Evolutionary conservation across 1,140 invertebrate genomes (phyloP), one percentile per base, ranked within the genome.

Genomic region (Orussus abietinus): DNA sequence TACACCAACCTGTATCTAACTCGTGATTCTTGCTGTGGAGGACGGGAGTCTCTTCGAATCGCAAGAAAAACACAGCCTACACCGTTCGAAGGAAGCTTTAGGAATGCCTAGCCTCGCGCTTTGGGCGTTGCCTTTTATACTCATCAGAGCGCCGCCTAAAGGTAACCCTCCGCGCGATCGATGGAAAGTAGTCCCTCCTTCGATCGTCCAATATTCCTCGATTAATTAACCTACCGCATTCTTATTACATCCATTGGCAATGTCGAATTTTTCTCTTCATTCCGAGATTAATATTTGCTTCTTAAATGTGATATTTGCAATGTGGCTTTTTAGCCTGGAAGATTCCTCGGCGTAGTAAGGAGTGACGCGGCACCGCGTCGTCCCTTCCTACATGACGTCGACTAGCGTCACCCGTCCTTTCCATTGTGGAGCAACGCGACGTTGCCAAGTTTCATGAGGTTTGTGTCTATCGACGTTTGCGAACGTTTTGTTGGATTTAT

Each of bases 1-100:
- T 47, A 45, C 51, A 66, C 61, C 59, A 67, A 67, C 63, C 63
- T 67, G 62, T 64, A 61, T 62, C 54, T 44, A 40, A 52, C 57
- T 65, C 52, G 57, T 50, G 38, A 49, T 45, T 52, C 42, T 51
- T 45, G 51, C 26, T 37, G 46, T 47, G 47, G 49, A 50, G 37
- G 14, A 45, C 22, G 44, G 28, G 26, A 21, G 30, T 40, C 36
- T 42, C 33, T 42, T 39, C 42, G 26, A 28, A 39, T 18, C n/a
- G 15, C 25, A 41, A 35, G 29, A 32, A 36, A 59, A 51, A 56
- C 45, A 55, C 59, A 37, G 13, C 15, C 39, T 32, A 2, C 43
- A 35, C 53, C 26, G 22, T 10, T 41, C 10, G 40, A 46, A 25
- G 33, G 41, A 3, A 35, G 34, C 39, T 42, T 13, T 41, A 25